phyloP scores from a whole-genome alignment of 1,140 invertebrate species.

The Anastatus disparis region DNA sequence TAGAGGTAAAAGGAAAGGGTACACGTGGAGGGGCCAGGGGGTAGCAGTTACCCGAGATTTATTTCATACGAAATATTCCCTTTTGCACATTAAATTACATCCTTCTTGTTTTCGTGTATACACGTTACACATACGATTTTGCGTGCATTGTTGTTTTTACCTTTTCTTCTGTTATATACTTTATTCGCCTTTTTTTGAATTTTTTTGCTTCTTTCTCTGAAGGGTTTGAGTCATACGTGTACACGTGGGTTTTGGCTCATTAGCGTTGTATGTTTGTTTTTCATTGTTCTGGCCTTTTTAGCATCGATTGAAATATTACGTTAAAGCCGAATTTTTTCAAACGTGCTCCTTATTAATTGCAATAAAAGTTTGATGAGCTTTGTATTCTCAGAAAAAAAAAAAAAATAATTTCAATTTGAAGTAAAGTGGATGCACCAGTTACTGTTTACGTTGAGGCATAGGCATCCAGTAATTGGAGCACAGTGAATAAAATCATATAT shows the following conservation, averaged over 20 bases:
- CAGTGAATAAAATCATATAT: too few species aligned
- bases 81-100: conserved; percentile 58
- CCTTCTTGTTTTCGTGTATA: too few species aligned
- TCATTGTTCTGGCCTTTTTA: not conserved
- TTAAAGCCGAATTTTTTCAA: too few species aligned
- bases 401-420: too few species aligned
- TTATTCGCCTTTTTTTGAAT: not conserved
- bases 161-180: not conserved
- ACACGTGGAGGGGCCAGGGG: conserved; percentile 59
- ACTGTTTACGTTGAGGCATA: too few species aligned
- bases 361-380: too few species aligned
- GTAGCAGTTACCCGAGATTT: conserved; percentile 64
- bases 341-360: too few species aligned
- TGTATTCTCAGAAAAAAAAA: too few species aligned
- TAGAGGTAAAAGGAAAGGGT: too few species aligned
- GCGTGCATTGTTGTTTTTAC: conserved; percentile 24
- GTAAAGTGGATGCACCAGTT: too few species aligned
- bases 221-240: not conserved
- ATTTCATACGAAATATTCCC: conserved; percentile 65
- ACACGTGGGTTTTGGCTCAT: not conserved
- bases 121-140: too few species aligned
- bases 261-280: not conserved
- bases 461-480: too few species aligned
- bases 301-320: not conserved
- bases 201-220: not conserved